Percentiles rank a stretch among this genome's conserved stretches.
Evolutionary conservation across 2,888 invertebrate genomes (phyloP).

Genomic region (Hartigia nigra): DNA sequence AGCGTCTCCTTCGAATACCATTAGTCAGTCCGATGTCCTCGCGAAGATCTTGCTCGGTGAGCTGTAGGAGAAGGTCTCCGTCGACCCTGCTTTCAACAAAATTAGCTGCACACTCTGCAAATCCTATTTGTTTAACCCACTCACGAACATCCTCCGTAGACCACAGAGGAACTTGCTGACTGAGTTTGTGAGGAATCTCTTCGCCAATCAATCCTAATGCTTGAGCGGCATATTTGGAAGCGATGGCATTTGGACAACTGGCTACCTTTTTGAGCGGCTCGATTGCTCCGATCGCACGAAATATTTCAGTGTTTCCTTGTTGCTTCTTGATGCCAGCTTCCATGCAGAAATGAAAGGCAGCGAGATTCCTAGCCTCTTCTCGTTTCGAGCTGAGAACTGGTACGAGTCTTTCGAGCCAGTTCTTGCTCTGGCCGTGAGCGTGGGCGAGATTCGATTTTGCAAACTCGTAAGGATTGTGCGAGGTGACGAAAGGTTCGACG

Average conservation of each 20-base stretch:
- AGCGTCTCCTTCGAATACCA: conserved; percentile 92
- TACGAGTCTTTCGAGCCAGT: conserved; percentile 92
- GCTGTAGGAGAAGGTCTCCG: conserved; percentile 92
- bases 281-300: conserved; percentile 94
- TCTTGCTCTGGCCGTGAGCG: conserved; percentile 95
- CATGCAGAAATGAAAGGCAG: conserved; percentile 99
- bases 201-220: conserved; percentile 93
- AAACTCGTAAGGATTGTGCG: conserved; percentile 95
- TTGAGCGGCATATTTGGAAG: conserved; percentile 96
- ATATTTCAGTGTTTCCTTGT: conserved; percentile 90
- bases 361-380: conserved; percentile 95
- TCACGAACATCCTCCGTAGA: conserved; percentile 95
- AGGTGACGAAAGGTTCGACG: conserved; percentile 95
- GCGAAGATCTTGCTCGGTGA: conserved; percentile 91
- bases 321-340: conserved; percentile 98
- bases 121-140: conserved; percentile 99
- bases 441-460: conserved; percentile 92
- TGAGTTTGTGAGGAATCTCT: conserved; percentile 96
- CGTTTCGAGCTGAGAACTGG: conserved; percentile 94
- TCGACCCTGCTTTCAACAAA: conserved; percentile 95
- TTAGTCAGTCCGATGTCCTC: conserved; percentile 94
- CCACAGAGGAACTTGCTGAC: conserved; percentile 98
- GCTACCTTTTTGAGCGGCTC: conserved; percentile 96
- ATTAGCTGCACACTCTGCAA: conserved; percentile 82
- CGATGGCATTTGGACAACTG: conserved; percentile 97